Percentiles rank a stretch among this genome's conserved stretches.
phyloP scores from a whole-genome alignment of 35 echinoderm and acorn worm genomes.

The Holothuria glaberrima region DNA sequence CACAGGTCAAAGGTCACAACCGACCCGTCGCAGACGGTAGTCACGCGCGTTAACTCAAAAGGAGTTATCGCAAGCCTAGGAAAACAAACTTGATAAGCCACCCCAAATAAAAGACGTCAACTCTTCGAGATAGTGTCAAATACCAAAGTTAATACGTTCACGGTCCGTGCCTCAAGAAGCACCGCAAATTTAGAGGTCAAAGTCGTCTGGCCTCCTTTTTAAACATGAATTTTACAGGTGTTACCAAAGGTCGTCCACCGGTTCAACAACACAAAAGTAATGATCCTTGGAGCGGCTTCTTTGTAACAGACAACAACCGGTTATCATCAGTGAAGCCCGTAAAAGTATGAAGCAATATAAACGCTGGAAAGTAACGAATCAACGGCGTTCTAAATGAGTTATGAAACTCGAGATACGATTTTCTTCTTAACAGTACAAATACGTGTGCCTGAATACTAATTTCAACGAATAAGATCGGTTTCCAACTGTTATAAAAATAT shows the following conservation, averaged over 20 bases:
- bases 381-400: constrained; percentile 17
- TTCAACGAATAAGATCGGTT: not conserved
- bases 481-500: constrained; percentile 2
- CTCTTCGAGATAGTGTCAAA: constrained; percentile 47
- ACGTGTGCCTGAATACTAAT: constrained; percentile 44
- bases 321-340: too few relatives aligned
- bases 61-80: constrained; percentile 35
- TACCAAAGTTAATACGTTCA: constrained; percentile 38
- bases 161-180: constrained; percentile 30
- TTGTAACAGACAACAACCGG: too few relatives aligned
- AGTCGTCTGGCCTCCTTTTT: constrained; percentile 18
- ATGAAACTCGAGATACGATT: constrained; percentile 33
- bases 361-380: constrained; percentile 27
- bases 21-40: constrained; percentile 4
- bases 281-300: too few relatives aligned
- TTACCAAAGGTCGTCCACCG: not conserved
- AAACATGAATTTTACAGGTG: constrained; percentile 16
- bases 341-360: constrained; percentile 41
- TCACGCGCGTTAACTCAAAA: constrained; percentile 50
- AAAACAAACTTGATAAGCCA: constrained; percentile 44
- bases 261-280: not conserved
- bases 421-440: constrained; percentile 3
- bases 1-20: constrained; percentile 35
- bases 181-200: constrained; percentile 23
- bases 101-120: constrained; percentile 37